Conservation (phyloP, 2,113 vertebrate genomes). For the Eublepharis macularius region DNA sequence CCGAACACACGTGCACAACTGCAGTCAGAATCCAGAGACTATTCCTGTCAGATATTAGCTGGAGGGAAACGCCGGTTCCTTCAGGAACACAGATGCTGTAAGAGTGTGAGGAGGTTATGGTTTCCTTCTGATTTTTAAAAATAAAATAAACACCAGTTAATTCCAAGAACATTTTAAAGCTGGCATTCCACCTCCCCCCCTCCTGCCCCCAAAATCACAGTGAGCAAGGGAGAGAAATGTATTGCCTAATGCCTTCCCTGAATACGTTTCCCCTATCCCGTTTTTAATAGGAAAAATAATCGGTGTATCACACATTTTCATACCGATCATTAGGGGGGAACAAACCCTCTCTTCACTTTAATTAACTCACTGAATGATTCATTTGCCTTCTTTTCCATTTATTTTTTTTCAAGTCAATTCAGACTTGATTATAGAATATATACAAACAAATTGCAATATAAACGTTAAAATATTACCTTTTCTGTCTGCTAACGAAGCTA, state of each 20-base stretch:
- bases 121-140: neutral
- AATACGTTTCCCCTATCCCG: constrained; percentile 22
- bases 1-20: constrained; percentile 78
- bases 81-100: constrained; percentile 76
- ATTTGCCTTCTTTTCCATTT: constrained; percentile 9
- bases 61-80: constrained; percentile 77
- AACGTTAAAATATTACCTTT: constrained; percentile 59
- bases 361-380: constrained; percentile 44
- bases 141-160: constrained; percentile 38
- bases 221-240: constrained; percentile 28
- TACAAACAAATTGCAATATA: constrained; percentile 27
- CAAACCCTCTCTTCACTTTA: constrained; percentile 19
- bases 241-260: constrained; percentile 34
- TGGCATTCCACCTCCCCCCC: constrained; percentile 24
- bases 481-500: constrained; percentile 46
- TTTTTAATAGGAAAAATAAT: constrained; percentile 27
- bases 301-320: constrained; percentile 46
- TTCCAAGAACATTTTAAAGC: constrained; percentile 32
- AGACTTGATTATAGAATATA: constrained; percentile 58
- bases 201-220: neutral
- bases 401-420: constrained; percentile 40
- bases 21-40: constrained; percentile 74
- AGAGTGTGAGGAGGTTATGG: constrained; percentile 61
- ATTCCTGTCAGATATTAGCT: constrained; percentile 79
- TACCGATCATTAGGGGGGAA: constrained; percentile 18